A percentile compares a stretch with the other conserved stretches of the same genome.
Conservation (phyloP, 2,888 invertebrate species). For the Apoda limacodes region DNA sequence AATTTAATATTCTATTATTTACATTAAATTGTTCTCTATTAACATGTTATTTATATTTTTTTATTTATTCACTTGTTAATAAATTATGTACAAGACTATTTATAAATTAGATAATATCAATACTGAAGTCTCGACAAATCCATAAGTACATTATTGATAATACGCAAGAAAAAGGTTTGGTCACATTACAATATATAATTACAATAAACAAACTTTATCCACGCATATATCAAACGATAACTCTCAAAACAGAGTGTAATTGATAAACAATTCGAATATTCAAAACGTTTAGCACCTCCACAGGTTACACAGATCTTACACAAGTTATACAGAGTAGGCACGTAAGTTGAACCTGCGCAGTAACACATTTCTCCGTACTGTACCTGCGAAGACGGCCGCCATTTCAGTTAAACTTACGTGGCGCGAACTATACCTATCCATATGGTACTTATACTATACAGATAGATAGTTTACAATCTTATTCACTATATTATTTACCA, state of each 20-base stretch:
- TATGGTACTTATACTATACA: too few species aligned
- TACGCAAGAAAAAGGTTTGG: slow-evolving; percentile 26
- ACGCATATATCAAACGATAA: slow-evolving; percentile 32
- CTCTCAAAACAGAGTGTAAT: slow-evolving; percentile 38
- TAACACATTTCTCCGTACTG: too few species aligned
- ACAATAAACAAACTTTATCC: slow-evolving; percentile 12
- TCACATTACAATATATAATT: slow-evolving; percentile 11
- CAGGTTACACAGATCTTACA: slow-evolving; percentile 43
- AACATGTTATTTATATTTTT: slow-evolving; percentile 67
- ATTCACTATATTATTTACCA: too few species aligned
- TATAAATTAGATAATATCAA: slow-evolving; percentile 68
- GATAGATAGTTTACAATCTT: too few species aligned
- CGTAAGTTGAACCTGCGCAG: too few species aligned
- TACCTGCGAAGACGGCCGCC: too few species aligned
- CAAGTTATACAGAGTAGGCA: too few species aligned
- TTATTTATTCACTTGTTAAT: slow-evolving; percentile 64
- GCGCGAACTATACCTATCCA: too few species aligned
- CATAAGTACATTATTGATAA: slow-evolving; percentile 26
- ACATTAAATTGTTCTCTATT: slow-evolving; percentile 70
- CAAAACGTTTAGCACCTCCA: slow-evolving; percentile 60
- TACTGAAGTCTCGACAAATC: slow-evolving; percentile 58
- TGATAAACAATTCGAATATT: slow-evolving; percentile 38
- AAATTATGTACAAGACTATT: slow-evolving; percentile 68
- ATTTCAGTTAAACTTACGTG: too few species aligned
- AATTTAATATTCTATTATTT: slow-evolving; percentile 70